A percentile compares a stretch with the other conserved stretches of the same genome.
phyloP scores from a whole-genome alignment of 2,888 invertebrate genomes.

The Parelbella ahira region DNA sequence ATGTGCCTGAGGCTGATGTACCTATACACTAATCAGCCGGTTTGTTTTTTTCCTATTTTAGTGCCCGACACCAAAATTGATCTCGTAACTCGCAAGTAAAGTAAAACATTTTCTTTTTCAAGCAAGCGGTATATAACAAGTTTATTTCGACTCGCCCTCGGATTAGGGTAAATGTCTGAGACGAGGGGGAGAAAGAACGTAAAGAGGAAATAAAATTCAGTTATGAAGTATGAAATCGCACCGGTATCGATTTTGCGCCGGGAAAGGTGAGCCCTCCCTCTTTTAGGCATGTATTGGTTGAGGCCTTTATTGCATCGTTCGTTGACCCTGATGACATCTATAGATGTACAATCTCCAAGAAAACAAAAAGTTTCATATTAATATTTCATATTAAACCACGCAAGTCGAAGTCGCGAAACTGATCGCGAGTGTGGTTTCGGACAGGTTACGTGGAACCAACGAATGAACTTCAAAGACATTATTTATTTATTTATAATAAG shows the following conservation, averaged over 20 bases:
- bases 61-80: too few relatives aligned
- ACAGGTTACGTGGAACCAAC: too few relatives aligned
- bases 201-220: constrained; percentile 38
- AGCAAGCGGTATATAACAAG: constrained; percentile 24
- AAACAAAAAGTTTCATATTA: too few relatives aligned
- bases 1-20: too few relatives aligned
- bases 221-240: constrained; percentile 50
- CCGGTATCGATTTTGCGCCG: constrained; percentile 44
- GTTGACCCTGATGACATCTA: constrained; percentile 16
- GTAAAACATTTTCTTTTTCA: constrained; percentile 9
- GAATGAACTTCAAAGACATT: too few relatives aligned
- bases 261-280: constrained; percentile 22
- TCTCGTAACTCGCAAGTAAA: background rate
- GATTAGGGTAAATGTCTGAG: constrained; percentile 32
- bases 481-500: too few relatives aligned
- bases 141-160: constrained; percentile 29
- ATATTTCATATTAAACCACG: too few relatives aligned
- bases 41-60: background rate
- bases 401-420: too few relatives aligned
- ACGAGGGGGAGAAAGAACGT: constrained; percentile 22
- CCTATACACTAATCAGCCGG: too few relatives aligned
- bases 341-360: too few relatives aligned
- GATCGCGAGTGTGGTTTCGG: too few relatives aligned
- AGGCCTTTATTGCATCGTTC: constrained; percentile 20
- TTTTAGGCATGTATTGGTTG: constrained; percentile 17